Evolutionary conservation across 1,140 invertebrate species (phyloP), one percentile per base, ranked within the genome.

Genomic region (Microplitis demolitor): DNA sequence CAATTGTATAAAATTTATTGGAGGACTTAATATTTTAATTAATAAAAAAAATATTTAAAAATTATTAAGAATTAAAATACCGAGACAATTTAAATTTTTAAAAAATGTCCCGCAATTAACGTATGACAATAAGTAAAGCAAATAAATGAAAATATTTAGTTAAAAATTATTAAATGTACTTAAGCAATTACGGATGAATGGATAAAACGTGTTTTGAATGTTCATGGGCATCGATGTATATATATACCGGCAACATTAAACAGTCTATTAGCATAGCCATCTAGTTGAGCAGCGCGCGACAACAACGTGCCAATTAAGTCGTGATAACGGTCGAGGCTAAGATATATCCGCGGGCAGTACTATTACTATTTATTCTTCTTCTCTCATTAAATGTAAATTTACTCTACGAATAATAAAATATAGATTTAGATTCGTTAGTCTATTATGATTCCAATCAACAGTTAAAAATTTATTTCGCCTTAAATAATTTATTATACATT

Each of bases 251-350:
- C 56, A 67, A 72, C 56, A 69, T 69, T 75, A 69, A 69, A 72
- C 67, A 72, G 71, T 75, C 74, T 61, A 75, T 75, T 75, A 72
- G 70, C 74, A 75, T 75, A 75, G 66, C 60, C 73, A 39, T 33
- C 62, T 71, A 67, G 73, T 70, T 64, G 62, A 74, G 61, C 71
- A 64, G 34, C 45, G 51, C 64, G 67, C 70, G 64, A 60, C 71
- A 72, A 72, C 64, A 45, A 64, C 54, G 67, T 60, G 58, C 60
- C 66, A 70, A 70, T 74, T 70, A 70, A 70, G 67, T 67, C 63
- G 16, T 58, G 74, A 75, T 69, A 75, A 75, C 74, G 66, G 64
- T 69, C 62, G 61, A 60, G 37, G 11, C 35, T 54, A 33, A 34
- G 58, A 58, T 24, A 24, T 58, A 58, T 58, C 14, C 24, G 53